Conservation (phyloP, 2,888 invertebrate species). For the Orthosia gothica region DNA sequence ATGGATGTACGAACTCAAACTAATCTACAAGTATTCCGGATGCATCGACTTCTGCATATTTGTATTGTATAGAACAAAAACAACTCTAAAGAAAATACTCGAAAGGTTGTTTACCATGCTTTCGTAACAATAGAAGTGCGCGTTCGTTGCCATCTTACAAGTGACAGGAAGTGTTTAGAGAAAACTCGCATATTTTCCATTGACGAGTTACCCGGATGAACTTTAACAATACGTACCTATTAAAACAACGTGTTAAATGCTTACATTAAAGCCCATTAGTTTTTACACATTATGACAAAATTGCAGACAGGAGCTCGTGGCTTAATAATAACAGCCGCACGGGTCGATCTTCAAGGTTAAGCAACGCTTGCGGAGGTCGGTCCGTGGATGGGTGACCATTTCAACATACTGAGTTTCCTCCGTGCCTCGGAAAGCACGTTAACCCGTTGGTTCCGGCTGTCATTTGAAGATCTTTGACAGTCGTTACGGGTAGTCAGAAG, state of each 20-base stretch:
- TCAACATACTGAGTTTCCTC: too few species aligned
- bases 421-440: too few species aligned
- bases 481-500: too few species aligned
- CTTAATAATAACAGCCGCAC: too few species aligned
- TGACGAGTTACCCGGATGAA: constrained; percentile 71
- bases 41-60: constrained; percentile 58
- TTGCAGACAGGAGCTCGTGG: too few species aligned
- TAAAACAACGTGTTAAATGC: constrained; percentile 56
- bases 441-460: too few species aligned
- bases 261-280: constrained; percentile 24
- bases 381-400: too few species aligned
- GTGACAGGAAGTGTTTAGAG: constrained; percentile 78
- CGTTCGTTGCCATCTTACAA: constrained; percentile 78
- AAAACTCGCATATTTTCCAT: constrained; percentile 76
- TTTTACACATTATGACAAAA: constrained; percentile 24
- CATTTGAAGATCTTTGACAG: too few species aligned
- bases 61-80: constrained; percentile 25
- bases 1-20: constrained; percentile 69
- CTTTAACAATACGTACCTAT: constrained; percentile 63
- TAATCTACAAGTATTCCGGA: constrained; percentile 76
- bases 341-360: too few species aligned
- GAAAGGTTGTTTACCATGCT: constrained; percentile 34
- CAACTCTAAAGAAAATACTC: constrained; percentile 31
- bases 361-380: too few species aligned
- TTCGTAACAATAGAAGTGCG: constrained; percentile 67